Evolutionary conservation across 2,113 vertebrate genomes (phyloP).

Genomic region (Eulacestoma nigropectus): DNA sequence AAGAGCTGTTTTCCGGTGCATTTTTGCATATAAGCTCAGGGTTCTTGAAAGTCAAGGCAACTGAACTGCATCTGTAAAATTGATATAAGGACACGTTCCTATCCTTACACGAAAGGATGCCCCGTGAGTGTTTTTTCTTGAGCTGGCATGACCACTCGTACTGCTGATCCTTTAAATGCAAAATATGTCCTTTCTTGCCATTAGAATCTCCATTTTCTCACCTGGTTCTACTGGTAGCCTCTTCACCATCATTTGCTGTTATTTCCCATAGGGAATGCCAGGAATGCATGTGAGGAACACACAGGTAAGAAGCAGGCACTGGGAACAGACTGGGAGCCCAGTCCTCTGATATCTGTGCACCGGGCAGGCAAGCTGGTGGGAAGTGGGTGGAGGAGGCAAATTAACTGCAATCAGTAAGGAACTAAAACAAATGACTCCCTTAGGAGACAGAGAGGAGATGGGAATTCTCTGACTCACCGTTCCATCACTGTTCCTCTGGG

Average conservation of each 20-base stretch:
- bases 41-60: neutral
- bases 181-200: neutral
- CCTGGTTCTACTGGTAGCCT: neutral
- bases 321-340: neutral
- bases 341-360: neutral
- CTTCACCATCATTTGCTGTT: neutral
- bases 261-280: neutral
- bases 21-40: neutral
- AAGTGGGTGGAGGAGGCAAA: neutral
- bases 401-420: conserved; percentile 22
- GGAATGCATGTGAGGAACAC: neutral
- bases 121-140: neutral
- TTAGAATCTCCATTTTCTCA: neutral
- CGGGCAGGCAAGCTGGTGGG: neutral
- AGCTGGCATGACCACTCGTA: neutral
- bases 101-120: neutral
- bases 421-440: conserved; percentile 15
- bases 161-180: neutral
- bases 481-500: neutral
- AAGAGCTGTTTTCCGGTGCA: neutral
- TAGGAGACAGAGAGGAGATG: conserved; percentile 9
- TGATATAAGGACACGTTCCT: neutral
- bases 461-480: conserved; percentile 29
- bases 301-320: neutral
- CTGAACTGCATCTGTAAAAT: neutral